Evolutionary conservation across 1,140 invertebrate genomes (phyloP), one percentile per base, ranked within the genome.

Genomic region (Hestina assimilis): DNA sequence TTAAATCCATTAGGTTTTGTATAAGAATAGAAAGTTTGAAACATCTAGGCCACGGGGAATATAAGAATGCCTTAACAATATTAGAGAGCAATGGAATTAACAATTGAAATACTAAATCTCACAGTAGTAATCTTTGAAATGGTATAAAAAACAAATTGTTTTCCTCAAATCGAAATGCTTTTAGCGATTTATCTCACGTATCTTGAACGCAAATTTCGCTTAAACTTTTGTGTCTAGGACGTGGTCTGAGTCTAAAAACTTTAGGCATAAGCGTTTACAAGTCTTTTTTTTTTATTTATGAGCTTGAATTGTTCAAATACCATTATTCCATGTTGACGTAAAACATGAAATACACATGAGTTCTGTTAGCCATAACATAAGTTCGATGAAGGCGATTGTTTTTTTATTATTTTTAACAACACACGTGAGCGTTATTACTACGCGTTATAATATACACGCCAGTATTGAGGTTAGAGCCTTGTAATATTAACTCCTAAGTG

Each of bases 11-110:
- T 57, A 48, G 35, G 33, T 57, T 48, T 42, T 48, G 46, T 41
- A 50, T 50, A 48, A 42, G 35, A 57, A 41, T 57, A 57, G 54
- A 57, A 57, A 48, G 54, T 57, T 51, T 15, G 11, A 11, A 26
- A 41, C 35, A 17, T 57, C 35, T 48, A 21, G 54, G 54, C 29
- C 45, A 50, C 38, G 45, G 14, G 33, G 24, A 21, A 56, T 47
- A 40, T 51, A 7, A 45, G 23, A 35, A 17, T 50, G 46, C 29
- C 20, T 38, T 33, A 11, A 33, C 2, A 17, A 20, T 38, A n/a
- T 38, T 38, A 6, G 12, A 33, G 14, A 38, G 33, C n/a, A 17
- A 38, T 19, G 11, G 33, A 19, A 9, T 19, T 17, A 8, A 38
- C 14, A 33, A 15, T 15, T 1, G 12, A 4, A 2, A 12, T 15